These are phyloP conservation scores for Tipula vernalis DNA, from an alignment of 2,888 invertebrate genomes.

Conservation along the genomic window DNA sequence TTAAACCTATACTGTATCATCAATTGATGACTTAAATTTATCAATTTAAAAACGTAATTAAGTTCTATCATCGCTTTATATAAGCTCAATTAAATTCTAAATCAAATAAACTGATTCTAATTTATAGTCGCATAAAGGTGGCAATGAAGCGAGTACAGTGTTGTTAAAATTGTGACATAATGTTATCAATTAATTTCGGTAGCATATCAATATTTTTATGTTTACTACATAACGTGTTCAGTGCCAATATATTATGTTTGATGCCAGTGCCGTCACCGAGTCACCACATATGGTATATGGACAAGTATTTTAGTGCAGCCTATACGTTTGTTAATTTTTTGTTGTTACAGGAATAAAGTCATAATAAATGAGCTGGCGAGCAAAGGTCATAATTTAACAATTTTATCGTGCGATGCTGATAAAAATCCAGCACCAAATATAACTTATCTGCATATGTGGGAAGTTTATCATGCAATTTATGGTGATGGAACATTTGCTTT, in stretches of 20 bases:
- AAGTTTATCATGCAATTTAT: not conserved
- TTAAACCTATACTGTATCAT: not conserved
- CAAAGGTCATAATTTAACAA: constrained; percentile 18
- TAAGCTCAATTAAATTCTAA: not conserved
- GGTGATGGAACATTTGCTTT: not conserved
- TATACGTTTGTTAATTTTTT: not conserved
- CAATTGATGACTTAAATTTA: not conserved
- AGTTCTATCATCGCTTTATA: not conserved
- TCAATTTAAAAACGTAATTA: not conserved
- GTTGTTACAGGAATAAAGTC: constrained; percentile 12
- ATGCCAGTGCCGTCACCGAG: constrained; percentile 22
- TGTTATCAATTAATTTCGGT: not conserved
- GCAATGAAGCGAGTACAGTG: too few relatives aligned
- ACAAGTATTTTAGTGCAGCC: not conserved
- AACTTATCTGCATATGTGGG: constrained; percentile 15
- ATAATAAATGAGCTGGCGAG: constrained; percentile 14
- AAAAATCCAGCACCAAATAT: constrained; percentile 14
- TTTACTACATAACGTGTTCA: not conserved
- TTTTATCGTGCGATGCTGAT: constrained; percentile 14
- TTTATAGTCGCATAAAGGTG: too few relatives aligned
- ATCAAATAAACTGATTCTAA: not conserved
- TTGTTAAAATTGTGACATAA: not conserved
- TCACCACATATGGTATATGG: constrained; percentile 20
- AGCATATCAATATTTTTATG: not conserved
- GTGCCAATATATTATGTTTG: constrained; percentile 20